These are phyloP conservation scores for Podarcis siculus DNA, from an alignment of 2,797 vertebrate species.

Conservation along the genomic window DNA sequence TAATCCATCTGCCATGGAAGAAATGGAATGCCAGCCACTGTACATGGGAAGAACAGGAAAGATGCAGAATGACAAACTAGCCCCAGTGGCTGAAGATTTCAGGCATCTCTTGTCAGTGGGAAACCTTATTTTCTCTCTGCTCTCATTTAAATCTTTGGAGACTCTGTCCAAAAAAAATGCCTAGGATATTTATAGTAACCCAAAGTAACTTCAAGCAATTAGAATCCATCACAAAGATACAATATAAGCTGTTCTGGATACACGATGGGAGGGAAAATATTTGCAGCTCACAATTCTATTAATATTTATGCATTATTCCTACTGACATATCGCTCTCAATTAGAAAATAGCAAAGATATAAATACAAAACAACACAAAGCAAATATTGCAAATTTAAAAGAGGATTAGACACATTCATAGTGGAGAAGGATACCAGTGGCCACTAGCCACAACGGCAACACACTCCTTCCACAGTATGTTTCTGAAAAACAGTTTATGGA, in stretches of 20 bases:
- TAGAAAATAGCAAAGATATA: no score
- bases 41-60: conserved; percentile 12
- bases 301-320: no score
- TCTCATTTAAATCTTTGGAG: conserved; percentile 5
- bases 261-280: background rate
- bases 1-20: conserved; percentile 64
- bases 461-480: no score
- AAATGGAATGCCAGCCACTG: conserved; percentile 37
- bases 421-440: no score
- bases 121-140: background rate
- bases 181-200: background rate
- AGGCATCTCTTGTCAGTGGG: conserved; percentile 45
- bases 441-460: no score
- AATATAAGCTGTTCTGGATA: background rate
- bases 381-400: no score
- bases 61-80: background rate
- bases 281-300: background rate
- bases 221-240: background rate
- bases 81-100: conserved; percentile 24
- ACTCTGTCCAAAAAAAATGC: conserved; percentile 20
- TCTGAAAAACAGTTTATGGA: no score
- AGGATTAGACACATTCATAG: no score
- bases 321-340: no score
- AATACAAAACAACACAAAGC: no score
- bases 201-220: background rate